A percentile compares a stretch with the other conserved stretches of the same genome.
phyloP scores from a whole-genome alignment of 2,797 vertebrate species.

The Ptychadena robeensis region DNA sequence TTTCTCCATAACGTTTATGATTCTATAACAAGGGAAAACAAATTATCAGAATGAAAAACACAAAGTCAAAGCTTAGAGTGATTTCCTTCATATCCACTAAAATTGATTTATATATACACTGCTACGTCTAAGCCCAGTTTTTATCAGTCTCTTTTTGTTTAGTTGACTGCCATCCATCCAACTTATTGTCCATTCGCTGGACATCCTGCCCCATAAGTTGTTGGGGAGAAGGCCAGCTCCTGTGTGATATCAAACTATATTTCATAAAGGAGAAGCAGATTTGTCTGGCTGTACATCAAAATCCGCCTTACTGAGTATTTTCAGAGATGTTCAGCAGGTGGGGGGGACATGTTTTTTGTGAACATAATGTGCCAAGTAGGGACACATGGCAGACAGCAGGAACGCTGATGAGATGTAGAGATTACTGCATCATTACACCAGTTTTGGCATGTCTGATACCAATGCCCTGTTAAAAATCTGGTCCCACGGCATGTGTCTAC shows the following conservation, averaged over 20 bases:
- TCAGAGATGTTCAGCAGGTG: constrained; percentile 27
- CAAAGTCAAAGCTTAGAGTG: background rate
- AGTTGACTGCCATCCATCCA: background rate
- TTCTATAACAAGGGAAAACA: background rate
- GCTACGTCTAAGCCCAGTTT: background rate
- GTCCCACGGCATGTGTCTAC: constrained; percentile 32
- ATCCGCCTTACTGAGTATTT: background rate
- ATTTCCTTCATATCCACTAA: constrained; percentile 5
- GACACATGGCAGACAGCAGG: constrained; percentile 57
- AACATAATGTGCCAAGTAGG: background rate
- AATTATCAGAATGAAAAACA: background rate
- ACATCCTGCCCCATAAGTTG: background rate
- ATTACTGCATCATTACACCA: constrained; percentile 35
- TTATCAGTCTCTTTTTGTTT: constrained; percentile 1
- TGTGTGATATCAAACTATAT: background rate
- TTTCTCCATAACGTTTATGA: background rate
- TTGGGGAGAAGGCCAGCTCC: background rate
- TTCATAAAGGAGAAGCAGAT: background rate
- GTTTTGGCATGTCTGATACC: constrained; percentile 7
- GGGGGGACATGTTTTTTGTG: background rate
- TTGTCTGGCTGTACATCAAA: constrained; percentile 4
- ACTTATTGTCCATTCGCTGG: background rate
- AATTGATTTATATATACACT: background rate
- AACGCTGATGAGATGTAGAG: constrained; percentile 33
- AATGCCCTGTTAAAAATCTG: constrained; percentile 30